Evolutionary conservation across 2,113 vertebrate genomes (phyloP).

Genomic region (Thalassarche chlororhynchos): DNA sequence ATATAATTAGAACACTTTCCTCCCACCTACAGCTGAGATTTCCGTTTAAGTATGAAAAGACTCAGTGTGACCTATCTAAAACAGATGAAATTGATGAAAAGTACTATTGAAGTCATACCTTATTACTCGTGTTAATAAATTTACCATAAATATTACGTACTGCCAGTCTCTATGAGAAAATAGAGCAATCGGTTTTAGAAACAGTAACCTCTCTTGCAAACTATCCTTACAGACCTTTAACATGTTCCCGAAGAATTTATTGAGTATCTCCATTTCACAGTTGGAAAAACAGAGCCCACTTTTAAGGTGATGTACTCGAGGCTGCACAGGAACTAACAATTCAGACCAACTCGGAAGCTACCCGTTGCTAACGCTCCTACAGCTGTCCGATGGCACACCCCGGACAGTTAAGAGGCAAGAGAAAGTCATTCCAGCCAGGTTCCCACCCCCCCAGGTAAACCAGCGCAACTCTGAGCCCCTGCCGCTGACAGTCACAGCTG

Average conservation of each 20-base stretch:
- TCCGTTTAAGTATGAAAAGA: background rate
- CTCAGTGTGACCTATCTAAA: background rate
- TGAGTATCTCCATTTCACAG: rapidly evolving
- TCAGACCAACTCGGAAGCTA: rapidly evolving
- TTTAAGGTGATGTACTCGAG: rapidly evolving
- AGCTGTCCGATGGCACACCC: rapidly evolving
- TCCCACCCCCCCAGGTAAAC: background rate
- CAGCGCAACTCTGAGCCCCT: rapidly evolving
- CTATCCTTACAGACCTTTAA: no score
- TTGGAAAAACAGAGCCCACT: background rate
- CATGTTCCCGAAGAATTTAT: rapidly evolving
- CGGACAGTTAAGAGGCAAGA: no score
- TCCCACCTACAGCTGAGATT: background rate
- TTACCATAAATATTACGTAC: background rate
- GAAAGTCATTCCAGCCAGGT: rapidly evolving
- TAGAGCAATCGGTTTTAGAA: rapidly evolving
- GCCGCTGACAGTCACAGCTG: background rate
- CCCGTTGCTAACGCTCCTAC: rapidly evolving
- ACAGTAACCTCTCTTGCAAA: background rate
- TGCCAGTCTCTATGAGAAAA: background rate
- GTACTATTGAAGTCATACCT: background rate
- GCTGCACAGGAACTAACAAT: no score
- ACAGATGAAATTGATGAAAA: background rate
- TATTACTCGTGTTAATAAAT: background rate
- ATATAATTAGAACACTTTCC: constrained; percentile 15